phyloP scores from a whole-genome alignment of 2,888 invertebrate genomes.

The Alsophila aescularia region DNA sequence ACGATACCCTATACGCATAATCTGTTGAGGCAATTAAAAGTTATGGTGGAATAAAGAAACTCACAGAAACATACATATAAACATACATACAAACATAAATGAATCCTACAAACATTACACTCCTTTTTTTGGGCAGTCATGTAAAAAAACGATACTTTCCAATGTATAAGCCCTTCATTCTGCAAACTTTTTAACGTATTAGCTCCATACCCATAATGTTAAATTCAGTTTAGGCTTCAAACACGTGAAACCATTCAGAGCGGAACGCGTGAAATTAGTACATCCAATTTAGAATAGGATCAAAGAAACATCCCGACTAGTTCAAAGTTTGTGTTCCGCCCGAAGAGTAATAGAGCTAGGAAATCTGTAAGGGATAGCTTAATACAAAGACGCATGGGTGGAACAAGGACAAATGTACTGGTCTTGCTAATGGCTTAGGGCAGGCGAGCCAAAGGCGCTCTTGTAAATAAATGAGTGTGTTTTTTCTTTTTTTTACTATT shows the following conservation, averaged over 20 bases:
- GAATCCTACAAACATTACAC: too few relatives aligned
- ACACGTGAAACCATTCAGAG: constrained; percentile 1
- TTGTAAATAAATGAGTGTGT: constrained; percentile 74
- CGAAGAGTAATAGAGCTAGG: constrained; percentile 55
- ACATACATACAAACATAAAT: too few relatives aligned
- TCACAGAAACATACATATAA: too few relatives aligned
- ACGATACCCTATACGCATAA: too few relatives aligned
- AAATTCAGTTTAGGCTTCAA: neutral
- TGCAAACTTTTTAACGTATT: too few relatives aligned
- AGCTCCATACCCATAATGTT: neutral
- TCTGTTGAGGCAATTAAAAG: too few relatives aligned
- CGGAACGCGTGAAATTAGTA: constrained; percentile 23
- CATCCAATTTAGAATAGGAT: constrained; percentile 32
- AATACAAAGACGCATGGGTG: constrained; percentile 46
- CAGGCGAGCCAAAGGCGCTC: constrained; percentile 65
- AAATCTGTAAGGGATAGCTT: constrained; percentile 63
- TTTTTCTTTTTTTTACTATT: constrained; percentile 55
- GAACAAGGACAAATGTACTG: constrained; percentile 58
- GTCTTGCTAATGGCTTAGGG: constrained; percentile 69
- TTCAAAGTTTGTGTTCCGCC: constrained; percentile 64
- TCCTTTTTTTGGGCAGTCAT: too few relatives aligned
- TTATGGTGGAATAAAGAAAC: too few relatives aligned
- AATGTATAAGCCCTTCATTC: too few relatives aligned
- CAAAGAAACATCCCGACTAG: constrained; percentile 47
- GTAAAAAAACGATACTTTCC: too few relatives aligned